Base-by-base conservation (phyloP, 2,113 vertebrate species). In the Mustelus asterias region DNA sequence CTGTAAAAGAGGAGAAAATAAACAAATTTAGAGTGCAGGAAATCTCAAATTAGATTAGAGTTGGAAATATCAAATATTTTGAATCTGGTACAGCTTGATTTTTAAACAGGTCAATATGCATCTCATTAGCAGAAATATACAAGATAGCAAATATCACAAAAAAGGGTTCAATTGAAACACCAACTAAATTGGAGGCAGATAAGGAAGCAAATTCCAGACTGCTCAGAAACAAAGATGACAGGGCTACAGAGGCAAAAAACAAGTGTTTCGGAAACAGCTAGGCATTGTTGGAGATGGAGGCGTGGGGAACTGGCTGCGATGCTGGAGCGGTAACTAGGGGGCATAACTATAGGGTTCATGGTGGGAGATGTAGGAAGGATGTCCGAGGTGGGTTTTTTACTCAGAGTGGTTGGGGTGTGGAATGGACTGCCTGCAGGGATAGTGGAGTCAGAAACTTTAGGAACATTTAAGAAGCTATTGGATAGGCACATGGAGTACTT, bases 1-100 rank as follows among this genome's bases (percentile, higher is more conserved):
- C 99, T 99, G 96, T 20, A 72, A 98, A 96, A 98, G 97, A 63
- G 48, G 18, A 97, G 78, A 96, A 3, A 78, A 94, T 69, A 96
- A 78, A 95, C 24, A 69, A 85, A 0, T 29, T 95, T 95, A 95
- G 78, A 95, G 65, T n/a, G 20, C 90, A 93, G 13, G 18, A 60
- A 54, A 29, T 89, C 33, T 7, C 11, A 63, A 63, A 63, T 63
- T 13, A 63, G 60, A 63, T 54, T 54, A 54, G 48, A 54, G 5
- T 54, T 54, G n/a, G n/a, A 54, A 54, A 54, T 54, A 54, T 54
- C 48, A 48, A 44, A 60, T 20, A 95, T 26, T 48, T 48, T 60
- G 41, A 72, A 48, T 48, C 41, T 95, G 16, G 72, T 26, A 14
- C 18, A 89, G 24, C 37, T 90, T 37, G n/a, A 90, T 48, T 26